A percentile compares a stretch with the other conserved stretches of the same genome.
Evolutionary conservation across 2,888 invertebrate species (phyloP).

Genomic region (Athalia cordata): DNA sequence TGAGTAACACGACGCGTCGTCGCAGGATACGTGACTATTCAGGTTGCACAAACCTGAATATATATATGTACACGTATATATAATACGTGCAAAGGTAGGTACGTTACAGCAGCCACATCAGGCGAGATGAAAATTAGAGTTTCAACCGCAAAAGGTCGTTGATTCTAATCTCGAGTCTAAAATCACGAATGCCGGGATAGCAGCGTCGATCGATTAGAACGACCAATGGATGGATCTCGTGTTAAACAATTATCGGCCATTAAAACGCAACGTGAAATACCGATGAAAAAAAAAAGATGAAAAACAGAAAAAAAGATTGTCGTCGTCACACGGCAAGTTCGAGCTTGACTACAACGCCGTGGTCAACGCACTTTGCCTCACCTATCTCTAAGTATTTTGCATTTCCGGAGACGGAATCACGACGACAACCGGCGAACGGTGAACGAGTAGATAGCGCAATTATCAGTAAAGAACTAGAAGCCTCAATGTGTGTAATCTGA

Average conservation of each 20-base stretch:
- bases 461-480: too few relatives aligned
- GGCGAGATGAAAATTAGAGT: conserved; percentile 38
- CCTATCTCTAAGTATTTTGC: neutral
- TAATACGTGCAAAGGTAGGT: neutral
- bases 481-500: neutral
- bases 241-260: neutral
- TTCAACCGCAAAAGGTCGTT: conserved; percentile 42
- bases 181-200: conserved; percentile 19
- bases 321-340: neutral
- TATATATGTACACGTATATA: conserved; percentile 8
- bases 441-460: too few relatives aligned
- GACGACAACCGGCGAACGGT: conserved; percentile 10
- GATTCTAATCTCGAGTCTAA: conserved; percentile 32
- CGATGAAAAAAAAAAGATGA: neutral
- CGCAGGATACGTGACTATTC: conserved; percentile 41
- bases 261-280: too few relatives aligned
- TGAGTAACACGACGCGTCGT: conserved; percentile 44
- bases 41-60: conserved; percentile 41
- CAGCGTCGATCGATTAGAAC: conserved; percentile 36
- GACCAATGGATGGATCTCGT: neutral
- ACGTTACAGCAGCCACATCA: neutral
- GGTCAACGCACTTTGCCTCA: neutral
- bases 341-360: neutral
- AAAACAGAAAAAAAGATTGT: neutral
- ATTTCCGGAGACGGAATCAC: neutral